phyloP scores from a whole-genome alignment of 2,888 invertebrate species.

The Lissocephala sabroskyi region DNA sequence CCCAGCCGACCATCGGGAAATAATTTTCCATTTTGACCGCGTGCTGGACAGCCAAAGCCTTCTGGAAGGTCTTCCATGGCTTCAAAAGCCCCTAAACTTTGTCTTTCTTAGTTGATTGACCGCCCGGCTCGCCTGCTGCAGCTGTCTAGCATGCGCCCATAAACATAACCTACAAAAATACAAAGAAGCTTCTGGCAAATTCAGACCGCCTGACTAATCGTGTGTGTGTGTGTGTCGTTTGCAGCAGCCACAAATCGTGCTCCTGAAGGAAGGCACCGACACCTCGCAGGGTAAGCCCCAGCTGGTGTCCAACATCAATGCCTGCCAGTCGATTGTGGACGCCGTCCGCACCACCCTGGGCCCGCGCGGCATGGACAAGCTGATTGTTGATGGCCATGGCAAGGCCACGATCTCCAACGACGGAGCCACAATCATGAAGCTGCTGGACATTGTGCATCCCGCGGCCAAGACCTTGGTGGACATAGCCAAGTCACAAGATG shows the following conservation, averaged over 20 bases:
- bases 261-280: slow-evolving; percentile 98
- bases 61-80: too few species aligned
- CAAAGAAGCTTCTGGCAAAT: slow-evolving; percentile 54
- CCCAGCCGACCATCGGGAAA: slow-evolving; percentile 14
- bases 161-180: slow-evolving; percentile 58
- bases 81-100: too few species aligned
- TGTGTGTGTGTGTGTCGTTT: too few species aligned
- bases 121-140: too few species aligned
- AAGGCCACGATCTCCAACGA: slow-evolving; percentile 99
- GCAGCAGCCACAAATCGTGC: slow-evolving; percentile 97
- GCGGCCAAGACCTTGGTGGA: slow-evolving; percentile 98
- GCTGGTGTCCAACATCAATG: slow-evolving; percentile 96
- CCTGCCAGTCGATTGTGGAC: slow-evolving; percentile 95
- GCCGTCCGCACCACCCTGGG: slow-evolving; percentile 97
- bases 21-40: not conserved
- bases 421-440: slow-evolving; percentile 98
- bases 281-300: slow-evolving; percentile 96
- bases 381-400: slow-evolving; percentile 91
- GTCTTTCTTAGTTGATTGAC: too few species aligned
- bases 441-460: slow-evolving; percentile 98
- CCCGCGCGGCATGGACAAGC: slow-evolving; percentile 99
- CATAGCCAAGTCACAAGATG: slow-evolving; percentile 99
- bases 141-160: slow-evolving; percentile 34
- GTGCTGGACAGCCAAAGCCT: too few species aligned
- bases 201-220: slow-evolving; percentile 27